These are phyloP conservation scores for Propithecus deckenii DNA, from an alignment of 2,797 vertebrate genomes.

Conservation along the genomic window DNA sequence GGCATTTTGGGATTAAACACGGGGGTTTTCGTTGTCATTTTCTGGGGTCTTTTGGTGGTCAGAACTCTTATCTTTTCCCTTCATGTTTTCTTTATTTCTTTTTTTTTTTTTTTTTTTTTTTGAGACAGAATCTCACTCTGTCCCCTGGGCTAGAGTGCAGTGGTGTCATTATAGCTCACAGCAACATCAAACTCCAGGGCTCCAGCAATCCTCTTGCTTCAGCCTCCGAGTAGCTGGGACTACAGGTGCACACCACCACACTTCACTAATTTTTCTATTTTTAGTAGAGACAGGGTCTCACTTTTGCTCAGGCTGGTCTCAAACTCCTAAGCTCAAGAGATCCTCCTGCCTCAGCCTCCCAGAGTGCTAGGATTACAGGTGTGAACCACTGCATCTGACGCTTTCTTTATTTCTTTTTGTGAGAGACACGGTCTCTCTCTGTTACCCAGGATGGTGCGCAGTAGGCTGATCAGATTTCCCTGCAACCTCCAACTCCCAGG, in stretches of 20 bases:
- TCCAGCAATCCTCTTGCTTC: not conserved
- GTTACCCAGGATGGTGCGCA: no score
- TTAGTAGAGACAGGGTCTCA: not conserved
- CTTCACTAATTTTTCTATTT: not conserved
- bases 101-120: no score
- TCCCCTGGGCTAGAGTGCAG: no score
- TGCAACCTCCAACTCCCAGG: no score
- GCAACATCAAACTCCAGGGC: not conserved
- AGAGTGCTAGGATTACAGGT: not conserved
- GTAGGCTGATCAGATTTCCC: no score
- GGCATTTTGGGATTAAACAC: not conserved
- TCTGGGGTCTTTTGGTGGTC: not conserved
- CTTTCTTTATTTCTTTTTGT: no score
- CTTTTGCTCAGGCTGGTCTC: not conserved
- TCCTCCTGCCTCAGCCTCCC: not conserved
- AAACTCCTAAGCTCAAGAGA: not conserved
- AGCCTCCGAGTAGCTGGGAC: not conserved
- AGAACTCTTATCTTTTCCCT: not conserved
- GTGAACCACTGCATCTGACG: not conserved
- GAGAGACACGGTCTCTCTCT: no score
- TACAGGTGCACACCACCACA: fast-evolving
- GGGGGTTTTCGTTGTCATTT: not conserved
- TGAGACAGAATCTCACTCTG: not conserved
- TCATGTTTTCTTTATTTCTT: no score
- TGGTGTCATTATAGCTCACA: not conserved